Evolutionary conservation across 2,888 invertebrate genomes (phyloP).

Genomic region (Pecten maximus): DNA sequence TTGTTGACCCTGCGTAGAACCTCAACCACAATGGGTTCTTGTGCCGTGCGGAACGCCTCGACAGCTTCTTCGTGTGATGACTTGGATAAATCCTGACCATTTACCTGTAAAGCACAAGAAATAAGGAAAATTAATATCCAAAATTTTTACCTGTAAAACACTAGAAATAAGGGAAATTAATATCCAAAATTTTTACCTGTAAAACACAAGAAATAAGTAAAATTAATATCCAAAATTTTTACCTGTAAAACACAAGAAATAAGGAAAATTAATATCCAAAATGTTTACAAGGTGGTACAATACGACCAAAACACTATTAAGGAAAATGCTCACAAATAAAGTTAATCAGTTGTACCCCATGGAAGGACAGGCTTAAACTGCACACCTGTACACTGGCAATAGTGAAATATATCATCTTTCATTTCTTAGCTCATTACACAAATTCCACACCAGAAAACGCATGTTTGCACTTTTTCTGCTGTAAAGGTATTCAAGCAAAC

Average conservation of each 20-base stretch:
- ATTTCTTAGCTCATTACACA: slow-evolving; percentile 24
- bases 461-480: slow-evolving; percentile 1
- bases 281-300: background rate
- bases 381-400: slow-evolving; percentile 5
- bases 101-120: slow-evolving; percentile 77
- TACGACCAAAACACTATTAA: background rate
- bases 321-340: background rate
- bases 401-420: slow-evolving; percentile 8
- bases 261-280: background rate
- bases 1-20: slow-evolving; percentile 79
- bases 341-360: background rate
- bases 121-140: slow-evolving; percentile 37
- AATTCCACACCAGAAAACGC: slow-evolving; percentile 29
- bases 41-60: slow-evolving; percentile 81
- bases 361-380: background rate
- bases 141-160: background rate
- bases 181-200: no score
- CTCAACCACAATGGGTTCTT: slow-evolving; percentile 82
- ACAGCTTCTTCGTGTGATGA: slow-evolving; percentile 82
- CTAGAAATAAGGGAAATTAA: no score
- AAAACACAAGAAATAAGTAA: no score
- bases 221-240: no score
- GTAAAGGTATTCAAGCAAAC: background rate
- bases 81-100: slow-evolving; percentile 82
- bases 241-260: slow-evolving; percentile 6